Percentiles rank a stretch among this genome's conserved stretches.
Conservation (phyloP, 2,888 invertebrate genomes). For the Xanthia togata region DNA sequence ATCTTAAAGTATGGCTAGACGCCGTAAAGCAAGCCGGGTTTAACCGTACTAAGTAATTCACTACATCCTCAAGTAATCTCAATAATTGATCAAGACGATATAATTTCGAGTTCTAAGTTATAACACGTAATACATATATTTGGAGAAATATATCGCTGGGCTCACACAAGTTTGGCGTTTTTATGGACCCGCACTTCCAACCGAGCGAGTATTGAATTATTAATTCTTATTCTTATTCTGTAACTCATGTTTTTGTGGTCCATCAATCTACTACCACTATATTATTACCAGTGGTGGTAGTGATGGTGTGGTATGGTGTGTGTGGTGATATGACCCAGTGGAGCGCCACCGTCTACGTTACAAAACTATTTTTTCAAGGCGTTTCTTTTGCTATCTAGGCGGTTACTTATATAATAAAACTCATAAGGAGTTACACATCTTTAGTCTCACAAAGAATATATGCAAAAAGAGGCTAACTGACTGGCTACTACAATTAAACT, state of each 20-base stretch:
- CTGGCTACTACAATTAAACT: too few species aligned
- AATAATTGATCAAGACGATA: constrained; percentile 55
- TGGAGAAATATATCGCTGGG: constrained; percentile 53
- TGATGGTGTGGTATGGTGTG: too few species aligned
- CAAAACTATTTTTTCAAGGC: too few species aligned
- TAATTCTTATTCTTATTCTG: constrained; percentile 59
- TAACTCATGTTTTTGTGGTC: constrained; percentile 49
- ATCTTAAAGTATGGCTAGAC: constrained; percentile 35
- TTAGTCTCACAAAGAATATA: too few species aligned
- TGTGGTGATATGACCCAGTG: too few species aligned
- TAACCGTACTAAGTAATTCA: constrained; percentile 52
- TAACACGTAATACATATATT: constrained; percentile 65
- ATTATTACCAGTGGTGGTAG: constrained; percentile 34
- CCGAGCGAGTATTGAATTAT: constrained; percentile 60
- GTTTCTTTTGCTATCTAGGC: too few species aligned
- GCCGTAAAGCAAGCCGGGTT: constrained; percentile 31
- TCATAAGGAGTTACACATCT: too few species aligned
- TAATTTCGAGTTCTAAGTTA: constrained; percentile 53
- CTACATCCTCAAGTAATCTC: constrained; percentile 37
- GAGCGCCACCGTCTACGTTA: too few species aligned
- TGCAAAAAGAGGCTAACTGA: too few species aligned
- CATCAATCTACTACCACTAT: constrained; percentile 31
- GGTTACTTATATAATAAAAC: too few species aligned
- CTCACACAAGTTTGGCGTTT: constrained; percentile 57
- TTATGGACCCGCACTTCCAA: constrained; percentile 50